Evolutionary conservation across 2,888 invertebrate species (phyloP).

Genomic region (Allygus modestus): DNA sequence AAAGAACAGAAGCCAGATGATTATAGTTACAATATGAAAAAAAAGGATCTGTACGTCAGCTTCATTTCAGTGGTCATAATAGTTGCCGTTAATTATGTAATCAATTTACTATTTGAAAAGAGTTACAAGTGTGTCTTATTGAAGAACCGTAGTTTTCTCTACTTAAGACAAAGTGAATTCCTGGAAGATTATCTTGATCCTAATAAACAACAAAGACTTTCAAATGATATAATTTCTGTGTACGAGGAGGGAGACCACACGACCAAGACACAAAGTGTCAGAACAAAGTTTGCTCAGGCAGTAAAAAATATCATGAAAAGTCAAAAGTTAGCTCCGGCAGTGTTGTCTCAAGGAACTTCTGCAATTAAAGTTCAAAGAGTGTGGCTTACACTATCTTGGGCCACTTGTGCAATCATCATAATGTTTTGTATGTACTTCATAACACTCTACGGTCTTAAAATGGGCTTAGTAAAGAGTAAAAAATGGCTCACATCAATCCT

Average conservation of each 20-base stretch:
- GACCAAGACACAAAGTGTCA: neutral
- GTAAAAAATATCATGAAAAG: neutral
- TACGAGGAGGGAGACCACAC: neutral
- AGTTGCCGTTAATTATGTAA: neutral
- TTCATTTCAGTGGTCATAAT: neutral
- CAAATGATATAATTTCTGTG: neutral
- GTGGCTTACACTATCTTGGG: neutral
- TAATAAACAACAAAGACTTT: neutral
- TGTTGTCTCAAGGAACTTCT: neutral
- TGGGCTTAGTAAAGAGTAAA: constrained; percentile 7
- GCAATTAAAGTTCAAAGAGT: neutral
- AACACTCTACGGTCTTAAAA: constrained; percentile 5
- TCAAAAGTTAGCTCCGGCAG: neutral
- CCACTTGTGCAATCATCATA: neutral
- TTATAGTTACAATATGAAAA: neutral
- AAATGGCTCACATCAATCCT: neutral
- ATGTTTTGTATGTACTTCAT: neutral
- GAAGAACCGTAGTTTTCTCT: neutral
- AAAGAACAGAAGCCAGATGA: neutral
- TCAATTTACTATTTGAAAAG: neutral
- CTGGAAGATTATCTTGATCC: neutral
- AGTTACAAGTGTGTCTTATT: neutral
- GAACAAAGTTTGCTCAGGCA: neutral
- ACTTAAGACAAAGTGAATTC: neutral
- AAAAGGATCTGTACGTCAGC: neutral